Conservation (phyloP, 2,888 invertebrate species). For the Agrilus mali region DNA sequence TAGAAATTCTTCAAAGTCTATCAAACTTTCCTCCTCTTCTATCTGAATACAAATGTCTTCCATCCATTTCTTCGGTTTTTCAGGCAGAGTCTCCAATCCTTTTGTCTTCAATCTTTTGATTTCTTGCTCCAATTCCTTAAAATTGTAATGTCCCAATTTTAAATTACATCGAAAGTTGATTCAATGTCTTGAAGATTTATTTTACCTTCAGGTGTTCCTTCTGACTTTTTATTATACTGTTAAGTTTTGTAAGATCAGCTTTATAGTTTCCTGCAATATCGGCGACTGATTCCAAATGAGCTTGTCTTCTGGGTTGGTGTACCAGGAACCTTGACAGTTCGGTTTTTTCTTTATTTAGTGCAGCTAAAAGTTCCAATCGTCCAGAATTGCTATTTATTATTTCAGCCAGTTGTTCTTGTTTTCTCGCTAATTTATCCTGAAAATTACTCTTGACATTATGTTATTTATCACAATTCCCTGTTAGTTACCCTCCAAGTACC, state of each 20-base stretch:
- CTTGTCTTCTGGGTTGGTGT: slow-evolving; percentile 26
- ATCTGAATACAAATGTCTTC: slow-evolving; percentile 5
- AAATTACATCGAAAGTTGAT: slow-evolving; percentile 7
- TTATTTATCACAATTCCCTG: slow-evolving; percentile 1
- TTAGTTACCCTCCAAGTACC: slow-evolving; percentile 27
- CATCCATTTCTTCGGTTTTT: slow-evolving; percentile 5
- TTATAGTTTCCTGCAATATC: slow-evolving; percentile 24
- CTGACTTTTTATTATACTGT: slow-evolving; percentile 30
- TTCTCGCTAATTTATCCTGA: slow-evolving; percentile 25
- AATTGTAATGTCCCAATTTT: slow-evolving; percentile 3
- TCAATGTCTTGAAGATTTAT: slow-evolving; percentile 3
- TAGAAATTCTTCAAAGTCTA: slow-evolving; percentile 10
- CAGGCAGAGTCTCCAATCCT: slow-evolving; percentile 21
- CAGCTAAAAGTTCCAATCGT: slow-evolving; percentile 39
- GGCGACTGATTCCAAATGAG: slow-evolving; percentile 21
- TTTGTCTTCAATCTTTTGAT: slow-evolving; percentile 4
- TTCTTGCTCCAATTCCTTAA: slow-evolving; percentile 17
- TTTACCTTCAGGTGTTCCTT: slow-evolving; percentile 26
- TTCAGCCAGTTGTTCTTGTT: slow-evolving; percentile 32
- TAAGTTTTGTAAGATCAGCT: slow-evolving; percentile 31
- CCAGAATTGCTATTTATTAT: slow-evolving; percentile 41
- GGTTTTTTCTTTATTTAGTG: slow-evolving; percentile 42
- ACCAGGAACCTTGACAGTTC: slow-evolving; percentile 34
- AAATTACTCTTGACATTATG: slow-evolving; percentile 12
- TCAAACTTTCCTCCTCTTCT: slow-evolving; percentile 11